These are phyloP conservation scores for Thamnophis sirtalis DNA, from an alignment of 2,113 vertebrate species.

Conservation along the genomic window DNA sequence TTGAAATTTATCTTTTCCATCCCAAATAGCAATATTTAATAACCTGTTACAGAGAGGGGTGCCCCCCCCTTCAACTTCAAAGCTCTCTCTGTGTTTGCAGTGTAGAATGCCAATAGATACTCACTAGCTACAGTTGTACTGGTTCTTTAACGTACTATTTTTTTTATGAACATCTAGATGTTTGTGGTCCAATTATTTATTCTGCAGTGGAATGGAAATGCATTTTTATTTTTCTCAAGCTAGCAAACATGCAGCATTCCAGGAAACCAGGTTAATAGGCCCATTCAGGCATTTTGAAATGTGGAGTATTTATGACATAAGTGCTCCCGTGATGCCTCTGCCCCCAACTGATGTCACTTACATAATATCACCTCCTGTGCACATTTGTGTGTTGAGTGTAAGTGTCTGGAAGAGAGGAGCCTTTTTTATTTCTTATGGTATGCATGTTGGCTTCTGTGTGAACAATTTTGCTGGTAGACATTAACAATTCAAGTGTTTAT, in stretches of 20 bases:
- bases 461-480: not conserved
- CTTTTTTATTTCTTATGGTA: not conserved
- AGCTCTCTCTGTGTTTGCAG: not conserved
- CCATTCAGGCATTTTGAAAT: not conserved
- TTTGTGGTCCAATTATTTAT: not conserved
- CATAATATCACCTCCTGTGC: not conserved
- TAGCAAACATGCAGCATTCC: not conserved
- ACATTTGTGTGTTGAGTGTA: not conserved
- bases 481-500: not conserved
- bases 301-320: not conserved
- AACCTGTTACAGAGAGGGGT: slow-evolving; percentile 50
- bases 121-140: slow-evolving; percentile 33
- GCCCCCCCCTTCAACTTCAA: slow-evolving; percentile 16
- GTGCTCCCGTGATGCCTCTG: not conserved
- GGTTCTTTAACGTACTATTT: not conserved
- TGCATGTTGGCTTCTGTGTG: not conserved
- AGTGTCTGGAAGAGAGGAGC: not conserved
- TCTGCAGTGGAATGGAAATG: slow-evolving; percentile 26
- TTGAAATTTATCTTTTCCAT: slow-evolving; percentile 62
- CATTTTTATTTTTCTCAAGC: not conserved
- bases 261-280: not conserved
- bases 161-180: slow-evolving; percentile 1
- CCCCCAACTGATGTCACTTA: not conserved
- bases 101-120: slow-evolving; percentile 19
- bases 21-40: slow-evolving; percentile 65